Evolutionary conservation across 2,113 vertebrate species (phyloP).

Genomic region (Tretioscincus oriximinensis): DNA sequence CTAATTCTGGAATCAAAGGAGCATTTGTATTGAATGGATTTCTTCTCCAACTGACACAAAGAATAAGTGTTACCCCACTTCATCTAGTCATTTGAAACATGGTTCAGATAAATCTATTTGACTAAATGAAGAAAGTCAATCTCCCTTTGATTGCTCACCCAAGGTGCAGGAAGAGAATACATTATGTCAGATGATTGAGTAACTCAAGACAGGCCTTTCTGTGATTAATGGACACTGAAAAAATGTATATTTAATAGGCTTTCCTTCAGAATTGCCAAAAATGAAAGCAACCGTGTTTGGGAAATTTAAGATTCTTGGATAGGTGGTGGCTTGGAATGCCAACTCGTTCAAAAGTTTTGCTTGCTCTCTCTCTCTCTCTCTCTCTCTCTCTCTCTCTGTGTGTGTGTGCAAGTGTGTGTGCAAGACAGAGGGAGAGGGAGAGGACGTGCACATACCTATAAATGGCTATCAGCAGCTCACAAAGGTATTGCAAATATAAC

Average conservation of each 20-base stretch:
- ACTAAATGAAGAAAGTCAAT: slow-evolving; percentile 60
- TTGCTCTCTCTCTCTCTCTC: neutral
- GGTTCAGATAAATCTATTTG: slow-evolving; percentile 63
- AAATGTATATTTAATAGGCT: slow-evolving; percentile 52
- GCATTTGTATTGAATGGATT: slow-evolving; percentile 48
- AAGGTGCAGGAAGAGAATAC: slow-evolving; percentile 57
- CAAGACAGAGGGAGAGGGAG: neutral
- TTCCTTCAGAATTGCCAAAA: neutral
- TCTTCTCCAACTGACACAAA: slow-evolving; percentile 53
- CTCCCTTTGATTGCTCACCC: slow-evolving; percentile 59
- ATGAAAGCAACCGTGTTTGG: neutral
- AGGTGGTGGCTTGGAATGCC: fast-evolving
- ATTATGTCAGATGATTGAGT: slow-evolving; percentile 61
- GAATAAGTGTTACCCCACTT: slow-evolving; percentile 48
- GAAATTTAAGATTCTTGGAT: slow-evolving; percentile 11
- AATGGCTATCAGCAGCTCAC: neutral
- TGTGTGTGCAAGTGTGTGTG: neutral
- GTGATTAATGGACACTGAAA: slow-evolving; percentile 57
- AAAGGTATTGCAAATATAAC: neutral
- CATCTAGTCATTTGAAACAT: slow-evolving; percentile 62
- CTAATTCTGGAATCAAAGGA: slow-evolving; percentile 59
- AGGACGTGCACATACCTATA: too few relatives aligned
- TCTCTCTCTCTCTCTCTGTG: too few relatives aligned
- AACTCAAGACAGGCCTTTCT: slow-evolving; percentile 35
- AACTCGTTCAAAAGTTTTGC: slow-evolving; percentile 3